Conservation (phyloP, 2,113 vertebrate species). For the Gyps fulvus region DNA sequence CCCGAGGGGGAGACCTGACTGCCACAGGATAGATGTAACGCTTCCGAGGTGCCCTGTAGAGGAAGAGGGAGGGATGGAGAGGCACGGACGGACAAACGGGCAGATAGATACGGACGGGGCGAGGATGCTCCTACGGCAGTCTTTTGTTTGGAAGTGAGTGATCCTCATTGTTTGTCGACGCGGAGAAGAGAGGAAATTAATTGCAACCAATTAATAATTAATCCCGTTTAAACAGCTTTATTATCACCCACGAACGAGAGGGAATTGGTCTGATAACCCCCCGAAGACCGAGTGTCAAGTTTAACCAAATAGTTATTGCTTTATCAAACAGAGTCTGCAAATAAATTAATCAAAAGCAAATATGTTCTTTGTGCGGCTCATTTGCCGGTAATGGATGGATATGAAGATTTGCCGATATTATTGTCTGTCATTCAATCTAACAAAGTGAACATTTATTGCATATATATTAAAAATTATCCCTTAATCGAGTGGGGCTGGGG, state of each 20-base stretch:
- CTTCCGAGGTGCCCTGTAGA: not conserved
- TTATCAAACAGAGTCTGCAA: conserved; percentile 93
- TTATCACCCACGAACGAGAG: conserved; percentile 73
- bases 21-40: not conserved
- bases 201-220: conserved; percentile 90
- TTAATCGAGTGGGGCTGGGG: conserved; percentile 88
- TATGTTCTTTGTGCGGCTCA: conserved; percentile 85
- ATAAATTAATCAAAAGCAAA: conserved; percentile 98
- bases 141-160: conserved; percentile 70
- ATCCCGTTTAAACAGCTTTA: conserved; percentile 81
- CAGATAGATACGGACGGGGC: not conserved
- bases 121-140: not conserved
- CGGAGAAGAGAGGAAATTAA: conserved; percentile 77
- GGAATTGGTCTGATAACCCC: conserved; percentile 85
- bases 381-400: conserved; percentile 95
- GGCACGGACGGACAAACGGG: not conserved
- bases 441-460: conserved; percentile 99
- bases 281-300: conserved; percentile 85
- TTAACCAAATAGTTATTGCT: conserved; percentile 93
- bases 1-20: not conserved
- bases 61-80: not conserved
- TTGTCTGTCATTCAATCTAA: conserved; percentile 99
- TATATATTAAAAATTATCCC: conserved; percentile 99
- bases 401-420: conserved; percentile 98
- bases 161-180: conserved; percentile 54